Base-by-base conservation (phyloP, 2,797 vertebrate genomes). In the Eutrigla gurnardus region DNA sequence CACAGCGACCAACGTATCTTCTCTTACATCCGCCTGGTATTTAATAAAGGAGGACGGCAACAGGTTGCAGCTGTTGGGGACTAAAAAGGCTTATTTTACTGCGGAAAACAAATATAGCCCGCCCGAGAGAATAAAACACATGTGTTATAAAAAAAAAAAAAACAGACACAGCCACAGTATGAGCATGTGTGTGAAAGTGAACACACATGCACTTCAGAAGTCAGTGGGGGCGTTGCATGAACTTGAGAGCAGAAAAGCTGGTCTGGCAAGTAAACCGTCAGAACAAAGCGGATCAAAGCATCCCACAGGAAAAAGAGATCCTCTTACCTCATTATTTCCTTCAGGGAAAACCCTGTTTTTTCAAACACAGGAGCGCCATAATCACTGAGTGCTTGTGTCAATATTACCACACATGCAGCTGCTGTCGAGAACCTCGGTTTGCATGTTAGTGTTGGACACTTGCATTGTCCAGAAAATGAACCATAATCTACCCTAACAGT, bases 241-340 rank as follows among this genome's bases (percentile, higher is more conserved):
- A 70, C 36, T 45, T 46, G 14, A 75, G 61, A 91, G 80, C 64
- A 77, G 90, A 91, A 90, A 89, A 89, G 85, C 91, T 65, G 82
- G 92, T 90, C 33, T 17, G 67, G 80, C 87, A n/a, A 88, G 92
- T 92, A 85, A 92, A 93, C 92, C 32, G 90, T 73, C 84, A 69
- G 64, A 75, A 70, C 49, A 2, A 65, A 65, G 50, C 18, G 1
- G 71, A 62, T 45, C 45, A 73, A 70, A 86, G 73, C 75, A 82
- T 82, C 84, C 67, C n/a, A 32, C 11, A 43, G 70, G 73, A 91
- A 75, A 86, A 87, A 72, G 64, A 78, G 82, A 88, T 88, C 71
- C 58, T 65, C 75, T 89, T 82, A 62, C 86, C 60, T 90, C 75
- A 91, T 82, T 82, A 54, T 77, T 82, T 84, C 71, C 61, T 70